phyloP scores from a whole-genome alignment of 2,888 invertebrate species.

The Strigamia transsilvanica region DNA sequence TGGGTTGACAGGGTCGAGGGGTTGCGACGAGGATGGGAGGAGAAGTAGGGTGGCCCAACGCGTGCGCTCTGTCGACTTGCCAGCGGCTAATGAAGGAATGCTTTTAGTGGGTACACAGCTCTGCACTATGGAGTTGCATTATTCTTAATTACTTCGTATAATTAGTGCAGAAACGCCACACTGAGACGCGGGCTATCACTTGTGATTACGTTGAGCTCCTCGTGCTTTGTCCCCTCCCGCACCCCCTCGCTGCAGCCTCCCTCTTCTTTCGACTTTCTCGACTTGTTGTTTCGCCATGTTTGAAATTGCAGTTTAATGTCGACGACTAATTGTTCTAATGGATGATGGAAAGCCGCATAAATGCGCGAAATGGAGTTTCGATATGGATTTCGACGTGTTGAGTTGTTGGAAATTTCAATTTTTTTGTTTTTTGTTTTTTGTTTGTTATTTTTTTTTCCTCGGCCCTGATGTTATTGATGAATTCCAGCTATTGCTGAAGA shows the following conservation, averaged over 20 bases:
- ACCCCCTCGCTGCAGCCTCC: not conserved
- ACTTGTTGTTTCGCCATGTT: conserved; percentile 45
- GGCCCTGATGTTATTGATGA: not conserved
- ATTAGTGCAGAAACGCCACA: conserved; percentile 46
- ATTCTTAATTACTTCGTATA: conserved; percentile 50
- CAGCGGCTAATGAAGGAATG: conserved; percentile 46
- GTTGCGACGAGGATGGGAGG: conserved; percentile 17
- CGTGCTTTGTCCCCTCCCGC: conserved; percentile 27
- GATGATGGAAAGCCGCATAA: conserved; percentile 31
- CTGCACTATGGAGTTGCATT: conserved; percentile 51
- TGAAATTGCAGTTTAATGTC: conserved; percentile 36
- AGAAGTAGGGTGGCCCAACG: conserved; percentile 24
- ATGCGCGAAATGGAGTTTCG: not conserved
- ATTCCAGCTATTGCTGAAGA: conserved; percentile 20
- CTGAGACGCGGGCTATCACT: conserved; percentile 50
- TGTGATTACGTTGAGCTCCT: conserved; percentile 44
- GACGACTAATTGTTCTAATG: conserved; percentile 30
- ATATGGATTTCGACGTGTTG: not conserved
- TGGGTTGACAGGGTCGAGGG: conserved; percentile 49
- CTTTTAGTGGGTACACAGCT: conserved; percentile 50
- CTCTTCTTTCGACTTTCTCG: conserved; percentile 7
- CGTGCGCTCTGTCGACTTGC: conserved; percentile 48
- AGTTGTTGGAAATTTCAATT: not conserved
- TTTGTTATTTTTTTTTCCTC: not conserved
- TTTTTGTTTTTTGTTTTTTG: not conserved